Conservation (phyloP, 1,140 invertebrate genomes). For the Pectinophora gossypiella region DNA sequence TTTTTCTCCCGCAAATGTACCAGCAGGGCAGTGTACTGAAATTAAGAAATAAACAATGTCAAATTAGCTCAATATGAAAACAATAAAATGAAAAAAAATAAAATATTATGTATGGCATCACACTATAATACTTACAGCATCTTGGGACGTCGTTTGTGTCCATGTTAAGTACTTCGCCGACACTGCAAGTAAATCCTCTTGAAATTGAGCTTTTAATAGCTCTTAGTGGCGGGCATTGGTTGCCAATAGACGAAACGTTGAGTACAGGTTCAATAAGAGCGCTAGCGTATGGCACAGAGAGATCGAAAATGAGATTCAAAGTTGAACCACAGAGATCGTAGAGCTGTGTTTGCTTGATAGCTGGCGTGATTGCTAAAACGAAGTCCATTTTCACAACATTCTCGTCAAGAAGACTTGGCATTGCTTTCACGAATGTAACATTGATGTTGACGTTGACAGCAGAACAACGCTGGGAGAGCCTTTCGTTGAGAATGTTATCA, state of each 20-base stretch:
- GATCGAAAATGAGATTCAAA: slow-evolving; percentile 93
- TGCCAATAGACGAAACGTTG: slow-evolving; percentile 91
- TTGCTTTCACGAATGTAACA: slow-evolving; percentile 90
- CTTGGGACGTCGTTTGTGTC: slow-evolving; percentile 93
- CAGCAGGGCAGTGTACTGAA: slow-evolving; percentile 95
- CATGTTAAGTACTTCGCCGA: slow-evolving; percentile 95
- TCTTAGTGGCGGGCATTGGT: slow-evolving; percentile 92
- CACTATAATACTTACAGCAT: slow-evolving; percentile 83
- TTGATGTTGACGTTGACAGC: slow-evolving; percentile 97
- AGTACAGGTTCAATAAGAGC: slow-evolving; percentile 92
- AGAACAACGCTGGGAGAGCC: slow-evolving; percentile 93
- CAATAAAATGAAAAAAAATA: slow-evolving; percentile 8
- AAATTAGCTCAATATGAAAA: background rate
- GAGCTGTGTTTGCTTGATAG: slow-evolving; percentile 89
- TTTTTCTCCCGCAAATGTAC: slow-evolving; percentile 92
- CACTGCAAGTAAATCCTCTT: slow-evolving; percentile 93
- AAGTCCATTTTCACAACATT: slow-evolving; percentile 93
- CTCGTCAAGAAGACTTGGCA: slow-evolving; percentile 86
- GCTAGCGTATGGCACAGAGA: slow-evolving; percentile 94
- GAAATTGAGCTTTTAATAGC: slow-evolving; percentile 90
- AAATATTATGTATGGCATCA: slow-evolving; percentile 2
- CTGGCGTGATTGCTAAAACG: slow-evolving; percentile 90
- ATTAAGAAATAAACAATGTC: slow-evolving; percentile 33
- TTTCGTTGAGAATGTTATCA: slow-evolving; percentile 86
- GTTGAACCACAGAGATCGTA: slow-evolving; percentile 97